These are phyloP conservation scores for Patella vulgata DNA, from an alignment of 1,140 invertebrate species.

Conservation along the genomic window DNA sequence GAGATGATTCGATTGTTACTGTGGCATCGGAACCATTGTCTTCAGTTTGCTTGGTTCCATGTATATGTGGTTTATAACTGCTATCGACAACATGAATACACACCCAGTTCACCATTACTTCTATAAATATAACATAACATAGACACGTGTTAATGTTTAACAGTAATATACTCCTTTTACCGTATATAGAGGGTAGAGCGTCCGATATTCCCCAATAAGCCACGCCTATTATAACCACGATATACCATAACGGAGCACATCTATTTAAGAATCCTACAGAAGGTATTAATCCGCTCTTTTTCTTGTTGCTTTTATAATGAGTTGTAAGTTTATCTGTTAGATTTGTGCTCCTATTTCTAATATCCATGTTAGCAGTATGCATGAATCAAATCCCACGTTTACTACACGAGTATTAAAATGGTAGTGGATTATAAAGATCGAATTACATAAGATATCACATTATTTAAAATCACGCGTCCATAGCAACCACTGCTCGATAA, in stretches of 20 bases:
- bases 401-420: no score
- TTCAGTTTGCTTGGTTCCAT: constrained; percentile 16
- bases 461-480: no score
- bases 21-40: neutral
- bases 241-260: constrained; percentile 5
- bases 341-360: no score
- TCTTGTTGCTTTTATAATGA: neutral
- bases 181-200: constrained; percentile 31
- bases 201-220: constrained; percentile 21
- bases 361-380: no score
- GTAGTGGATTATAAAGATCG: no score
- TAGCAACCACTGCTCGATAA: no score
- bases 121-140: constrained; percentile 26
- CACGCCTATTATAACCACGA: neutral
- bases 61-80: constrained; percentile 23
- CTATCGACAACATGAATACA: constrained; percentile 40
- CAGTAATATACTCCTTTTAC: neutral
- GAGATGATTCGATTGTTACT: neutral
- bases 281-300: neutral
- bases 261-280: neutral
- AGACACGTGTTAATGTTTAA: constrained; percentile 19
- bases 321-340: no score
- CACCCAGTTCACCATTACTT: constrained; percentile 41
- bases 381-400: no score
- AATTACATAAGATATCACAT: no score